phyloP scores from a whole-genome alignment of 2,888 invertebrate genomes.

The Ceraclea dissimilis region DNA sequence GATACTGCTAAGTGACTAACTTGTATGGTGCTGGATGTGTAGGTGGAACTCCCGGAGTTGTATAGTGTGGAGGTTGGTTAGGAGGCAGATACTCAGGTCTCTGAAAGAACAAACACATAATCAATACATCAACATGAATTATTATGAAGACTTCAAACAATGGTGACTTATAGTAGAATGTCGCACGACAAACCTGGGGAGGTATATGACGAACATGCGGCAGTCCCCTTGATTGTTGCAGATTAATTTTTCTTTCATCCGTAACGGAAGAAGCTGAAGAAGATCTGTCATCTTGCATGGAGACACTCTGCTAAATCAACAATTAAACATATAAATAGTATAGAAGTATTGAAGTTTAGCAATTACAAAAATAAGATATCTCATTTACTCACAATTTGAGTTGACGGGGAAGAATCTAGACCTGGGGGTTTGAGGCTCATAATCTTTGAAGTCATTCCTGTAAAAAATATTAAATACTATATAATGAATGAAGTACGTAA shows the following conservation, averaged over 20 bases:
- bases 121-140: no score
- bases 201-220: no score
- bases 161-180: no score
- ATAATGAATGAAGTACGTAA: no score
- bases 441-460: not conserved
- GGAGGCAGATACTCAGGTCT: not conserved
- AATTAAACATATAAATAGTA: not conserved
- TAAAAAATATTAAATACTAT: not conserved
- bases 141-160: no score
- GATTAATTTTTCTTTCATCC: not conserved
- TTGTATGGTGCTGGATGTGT: slow-evolving; percentile 23
- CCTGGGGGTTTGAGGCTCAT: slow-evolving; percentile 38
- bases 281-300: not conserved
- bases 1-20: slow-evolving; percentile 19
- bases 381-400: slow-evolving; percentile 36
- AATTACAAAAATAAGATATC: no score
- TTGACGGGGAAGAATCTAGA: slow-evolving; percentile 37
- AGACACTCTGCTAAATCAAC: not conserved
- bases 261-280: not conserved
- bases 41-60: no score
- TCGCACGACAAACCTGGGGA: no score
- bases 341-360: no score
- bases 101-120: no score
- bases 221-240: not conserved
- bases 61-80: no score